Evolutionary conservation across 2,797 vertebrate species (phyloP).

Genomic region (Tadarida brasiliensis): DNA sequence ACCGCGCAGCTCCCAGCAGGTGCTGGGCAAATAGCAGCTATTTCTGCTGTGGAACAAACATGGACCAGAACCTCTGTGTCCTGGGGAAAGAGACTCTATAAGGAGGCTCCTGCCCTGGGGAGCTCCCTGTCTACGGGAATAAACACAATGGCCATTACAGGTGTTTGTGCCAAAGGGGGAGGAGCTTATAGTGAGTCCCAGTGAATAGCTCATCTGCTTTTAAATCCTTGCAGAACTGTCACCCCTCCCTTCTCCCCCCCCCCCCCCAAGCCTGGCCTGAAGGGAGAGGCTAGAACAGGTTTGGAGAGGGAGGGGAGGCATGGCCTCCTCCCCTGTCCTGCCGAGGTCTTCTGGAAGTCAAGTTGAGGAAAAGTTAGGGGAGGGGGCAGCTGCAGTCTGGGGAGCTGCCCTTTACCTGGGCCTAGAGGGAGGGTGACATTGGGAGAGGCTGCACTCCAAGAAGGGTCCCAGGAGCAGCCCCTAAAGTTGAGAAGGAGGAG

Average conservation of each 20-base stretch:
- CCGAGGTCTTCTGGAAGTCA: background rate
- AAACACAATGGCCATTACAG: background rate
- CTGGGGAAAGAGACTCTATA: background rate
- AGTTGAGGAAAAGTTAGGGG: background rate
- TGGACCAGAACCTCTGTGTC: background rate
- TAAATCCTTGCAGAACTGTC: background rate
- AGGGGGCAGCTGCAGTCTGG: background rate
- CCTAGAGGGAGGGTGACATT: background rate
- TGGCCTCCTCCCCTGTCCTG: background rate
- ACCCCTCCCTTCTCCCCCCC: rapidly evolving
- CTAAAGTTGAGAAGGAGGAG: background rate
- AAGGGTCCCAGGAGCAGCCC: background rate
- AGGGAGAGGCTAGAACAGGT: background rate
- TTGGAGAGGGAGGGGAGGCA: background rate
- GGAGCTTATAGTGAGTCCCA: background rate
- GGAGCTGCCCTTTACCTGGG: background rate
- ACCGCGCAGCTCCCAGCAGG: background rate
- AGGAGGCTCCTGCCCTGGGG: background rate
- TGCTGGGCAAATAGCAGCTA: background rate
- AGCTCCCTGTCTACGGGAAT: background rate
- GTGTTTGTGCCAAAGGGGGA: background rate
- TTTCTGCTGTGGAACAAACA: background rate
- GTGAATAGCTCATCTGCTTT: background rate
- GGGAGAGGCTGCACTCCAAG: background rate
- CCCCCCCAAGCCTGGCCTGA: background rate